phyloP scores from a whole-genome alignment of 2,888 invertebrate species.

The Meliscaeva auricollis region DNA sequence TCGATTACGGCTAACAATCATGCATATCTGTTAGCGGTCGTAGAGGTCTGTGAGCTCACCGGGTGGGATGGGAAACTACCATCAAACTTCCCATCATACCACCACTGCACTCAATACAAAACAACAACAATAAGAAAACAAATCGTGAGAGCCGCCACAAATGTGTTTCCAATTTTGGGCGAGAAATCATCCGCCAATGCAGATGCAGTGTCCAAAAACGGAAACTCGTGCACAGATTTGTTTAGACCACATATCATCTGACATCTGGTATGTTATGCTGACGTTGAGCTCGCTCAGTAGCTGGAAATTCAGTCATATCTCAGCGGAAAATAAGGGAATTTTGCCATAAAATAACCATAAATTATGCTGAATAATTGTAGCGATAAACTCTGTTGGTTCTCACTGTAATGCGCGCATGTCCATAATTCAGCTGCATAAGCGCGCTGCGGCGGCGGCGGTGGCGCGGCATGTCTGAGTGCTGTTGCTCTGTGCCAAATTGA shows the following conservation, averaged over 20 bases:
- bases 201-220: slow-evolving; percentile 56
- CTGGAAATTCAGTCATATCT: slow-evolving; percentile 54
- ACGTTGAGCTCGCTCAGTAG: slow-evolving; percentile 53
- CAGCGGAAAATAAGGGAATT: slow-evolving; percentile 58
- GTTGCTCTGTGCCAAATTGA: slow-evolving; percentile 45
- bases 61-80: slow-evolving; percentile 56
- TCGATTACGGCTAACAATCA: slow-evolving; percentile 68
- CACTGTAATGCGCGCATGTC: slow-evolving; percentile 66
- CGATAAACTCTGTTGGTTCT: slow-evolving; percentile 67
- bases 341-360: slow-evolving; percentile 67
- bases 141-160: slow-evolving; percentile 62
- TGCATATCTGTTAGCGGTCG: slow-evolving; percentile 57
- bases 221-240: slow-evolving; percentile 75
- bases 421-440: slow-evolving; percentile 48
- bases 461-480: background rate
- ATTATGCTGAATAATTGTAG: slow-evolving; percentile 70
- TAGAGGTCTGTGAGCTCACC: slow-evolving; percentile 29
- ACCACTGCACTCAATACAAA: background rate
- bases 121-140: slow-evolving; percentile 17
- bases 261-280: slow-evolving; percentile 56
- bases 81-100: slow-evolving; percentile 34
- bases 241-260: slow-evolving; percentile 72
- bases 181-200: slow-evolving; percentile 60
- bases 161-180: slow-evolving; percentile 69
- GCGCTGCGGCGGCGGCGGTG: background rate